phyloP scores from a whole-genome alignment of 2,797 vertebrate species.

The Chloroceryle inda region DNA sequence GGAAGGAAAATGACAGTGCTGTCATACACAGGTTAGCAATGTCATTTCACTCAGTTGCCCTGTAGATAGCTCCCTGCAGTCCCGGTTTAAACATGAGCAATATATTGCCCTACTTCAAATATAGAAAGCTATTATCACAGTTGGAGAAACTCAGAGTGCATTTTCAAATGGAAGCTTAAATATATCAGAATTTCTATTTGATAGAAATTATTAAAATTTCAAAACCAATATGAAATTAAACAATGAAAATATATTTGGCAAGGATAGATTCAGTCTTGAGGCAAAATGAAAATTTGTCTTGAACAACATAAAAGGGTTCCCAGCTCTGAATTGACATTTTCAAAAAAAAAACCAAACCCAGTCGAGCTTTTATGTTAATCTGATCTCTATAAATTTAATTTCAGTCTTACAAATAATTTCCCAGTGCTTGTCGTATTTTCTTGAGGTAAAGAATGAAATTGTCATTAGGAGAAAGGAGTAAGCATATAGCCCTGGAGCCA shows the following conservation, averaged over 20 bases:
- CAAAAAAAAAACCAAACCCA: neutral
- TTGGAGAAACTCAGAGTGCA: neutral
- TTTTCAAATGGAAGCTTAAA: neutral
- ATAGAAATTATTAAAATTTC: neutral
- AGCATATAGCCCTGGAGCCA: neutral
- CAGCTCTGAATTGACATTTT: neutral
- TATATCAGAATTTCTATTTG: neutral
- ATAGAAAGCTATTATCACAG: neutral
- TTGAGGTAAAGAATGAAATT: neutral
- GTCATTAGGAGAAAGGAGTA: neutral
- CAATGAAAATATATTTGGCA: neutral
- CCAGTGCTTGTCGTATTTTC: neutral
- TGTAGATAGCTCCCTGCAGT: neutral
- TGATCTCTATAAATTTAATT: neutral
- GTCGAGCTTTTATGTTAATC: neutral
- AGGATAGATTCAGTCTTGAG: neutral
- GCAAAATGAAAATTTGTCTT: neutral
- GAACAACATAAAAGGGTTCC: neutral
- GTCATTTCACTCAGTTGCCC: neutral
- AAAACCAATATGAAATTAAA: neutral
- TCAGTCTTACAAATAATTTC: neutral
- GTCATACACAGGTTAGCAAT: neutral
- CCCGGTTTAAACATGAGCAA: neutral
- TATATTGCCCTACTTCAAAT: neutral
- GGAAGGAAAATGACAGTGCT: neutral